Evolutionary conservation across 2,888 invertebrate genomes (phyloP).

Genomic region (Hedya salicella): DNA sequence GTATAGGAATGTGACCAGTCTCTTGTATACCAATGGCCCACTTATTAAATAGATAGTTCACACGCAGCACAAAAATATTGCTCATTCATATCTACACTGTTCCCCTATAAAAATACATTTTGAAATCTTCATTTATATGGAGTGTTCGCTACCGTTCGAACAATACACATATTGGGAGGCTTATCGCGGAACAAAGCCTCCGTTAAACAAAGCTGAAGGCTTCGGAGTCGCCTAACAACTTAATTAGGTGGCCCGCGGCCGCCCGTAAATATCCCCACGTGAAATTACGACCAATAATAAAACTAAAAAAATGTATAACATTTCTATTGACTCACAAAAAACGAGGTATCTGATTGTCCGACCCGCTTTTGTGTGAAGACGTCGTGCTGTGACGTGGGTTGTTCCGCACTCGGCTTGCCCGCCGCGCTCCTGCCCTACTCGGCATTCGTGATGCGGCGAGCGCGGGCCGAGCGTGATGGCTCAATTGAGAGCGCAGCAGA

Average conservation of each 20-base stretch:
- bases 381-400: conserved; percentile 70
- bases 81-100: conserved; percentile 16
- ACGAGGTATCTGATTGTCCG: conserved; percentile 79
- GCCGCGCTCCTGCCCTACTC: conserved; percentile 30
- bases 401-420: conserved; percentile 55
- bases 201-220: conserved; percentile 78
- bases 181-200: conserved; percentile 73
- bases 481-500: conserved; percentile 40
- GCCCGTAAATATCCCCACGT: conserved; percentile 83
- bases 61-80: conserved; percentile 2
- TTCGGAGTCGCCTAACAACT: conserved; percentile 80
- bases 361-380: conserved; percentile 77
- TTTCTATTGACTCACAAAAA: conserved; percentile 84
- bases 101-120: conserved; percentile 30
- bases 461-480: conserved; percentile 48
- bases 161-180: conserved; percentile 62
- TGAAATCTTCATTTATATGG: conserved; percentile 53
- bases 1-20: conserved; percentile 16
- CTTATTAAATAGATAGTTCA: not conserved
- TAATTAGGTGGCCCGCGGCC: conserved; percentile 82
- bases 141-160: conserved; percentile 72
- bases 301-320: conserved; percentile 83
- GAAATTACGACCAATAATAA: conserved; percentile 84
- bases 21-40: conserved; percentile 7
- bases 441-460: conserved; percentile 40